Evolutionary conservation across 92 coral and sea anemone species (phyloP).

Genomic region (Phenganax marumi): DNA sequence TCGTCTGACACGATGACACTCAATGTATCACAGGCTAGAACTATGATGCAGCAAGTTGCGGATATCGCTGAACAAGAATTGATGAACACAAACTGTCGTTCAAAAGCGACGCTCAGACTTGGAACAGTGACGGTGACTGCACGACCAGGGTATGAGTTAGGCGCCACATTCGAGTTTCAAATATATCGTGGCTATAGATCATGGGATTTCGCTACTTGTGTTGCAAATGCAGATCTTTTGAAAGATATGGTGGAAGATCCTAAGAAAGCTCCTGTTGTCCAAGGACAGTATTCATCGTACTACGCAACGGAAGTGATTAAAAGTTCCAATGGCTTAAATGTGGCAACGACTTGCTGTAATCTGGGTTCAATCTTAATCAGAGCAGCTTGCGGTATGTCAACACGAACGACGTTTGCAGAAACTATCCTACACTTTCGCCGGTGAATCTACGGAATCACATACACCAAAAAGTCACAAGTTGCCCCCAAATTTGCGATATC

Average conservation of each 20-base stretch:
- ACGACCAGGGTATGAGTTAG: conserved; percentile 16
- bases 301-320: conserved; percentile 9
- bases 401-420: neutral
- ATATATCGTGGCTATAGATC: neutral
- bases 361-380: conserved; percentile 21
- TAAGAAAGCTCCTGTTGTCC: conserved; percentile 23
- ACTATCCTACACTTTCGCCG: neutral
- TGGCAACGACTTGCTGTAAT: conserved; percentile 27
- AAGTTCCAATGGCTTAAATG: conserved; percentile 3
- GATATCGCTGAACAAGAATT: conserved; percentile 25
- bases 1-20: conserved; percentile 27
- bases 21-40: conserved; percentile 25
- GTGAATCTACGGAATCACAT: neutral
- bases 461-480: neutral
- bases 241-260: conserved; percentile 18
- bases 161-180: conserved; percentile 31
- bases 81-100: neutral
- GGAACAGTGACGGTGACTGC: conserved; percentile 31
- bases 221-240: conserved; percentile 17
- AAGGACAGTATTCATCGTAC: conserved; percentile 25
- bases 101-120: conserved; percentile 38
- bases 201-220: conserved; percentile 40
- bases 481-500: neutral
- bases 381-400: conserved; percentile 42
- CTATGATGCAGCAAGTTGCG: conserved; percentile 32